Conservation (phyloP, 2,797 vertebrate species). For the Taenioides sp. region DNA sequence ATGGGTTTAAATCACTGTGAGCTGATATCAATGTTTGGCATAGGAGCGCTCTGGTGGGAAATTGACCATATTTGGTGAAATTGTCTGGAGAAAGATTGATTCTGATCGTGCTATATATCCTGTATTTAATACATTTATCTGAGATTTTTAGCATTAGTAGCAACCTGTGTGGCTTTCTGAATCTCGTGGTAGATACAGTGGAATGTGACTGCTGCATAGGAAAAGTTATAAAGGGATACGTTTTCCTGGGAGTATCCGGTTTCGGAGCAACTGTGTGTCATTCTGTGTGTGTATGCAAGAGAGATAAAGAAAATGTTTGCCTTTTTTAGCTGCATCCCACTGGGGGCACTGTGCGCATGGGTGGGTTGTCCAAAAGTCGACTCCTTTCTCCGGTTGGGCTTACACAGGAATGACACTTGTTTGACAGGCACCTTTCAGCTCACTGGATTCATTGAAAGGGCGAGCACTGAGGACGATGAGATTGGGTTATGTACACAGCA, state of each 20-base stretch:
- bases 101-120: constrained; percentile 7
- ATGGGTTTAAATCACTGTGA: constrained; percentile 39
- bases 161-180: constrained; percentile 45
- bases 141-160: constrained; percentile 1
- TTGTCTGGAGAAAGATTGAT: constrained; percentile 11
- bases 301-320: constrained; percentile 61
- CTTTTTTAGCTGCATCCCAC: constrained; percentile 52
- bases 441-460: constrained; percentile 5
- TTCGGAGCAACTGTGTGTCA: constrained; percentile 27
- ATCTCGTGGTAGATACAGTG: constrained; percentile 17
- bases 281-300: constrained; percentile 18
- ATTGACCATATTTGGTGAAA: constrained; percentile 19
- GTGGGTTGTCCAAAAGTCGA: constrained; percentile 35
- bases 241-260: constrained; percentile 69
- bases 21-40: constrained; percentile 36
- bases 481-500: not conserved
- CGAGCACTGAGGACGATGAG: not conserved
- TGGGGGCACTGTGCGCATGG: constrained; percentile 27
- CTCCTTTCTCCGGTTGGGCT: constrained; percentile 43
- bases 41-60: constrained; percentile 27
- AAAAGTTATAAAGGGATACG: constrained; percentile 55
- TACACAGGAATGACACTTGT: constrained; percentile 26
- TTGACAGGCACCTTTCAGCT: constrained; percentile 32
- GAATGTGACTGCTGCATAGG: constrained; percentile 60
- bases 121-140: not conserved